A percentile compares a stretch with the other conserved stretches of the same genome.
Evolutionary conservation across 2,888 invertebrate genomes (phyloP).

Genomic region (Rotaria macrura): DNA sequence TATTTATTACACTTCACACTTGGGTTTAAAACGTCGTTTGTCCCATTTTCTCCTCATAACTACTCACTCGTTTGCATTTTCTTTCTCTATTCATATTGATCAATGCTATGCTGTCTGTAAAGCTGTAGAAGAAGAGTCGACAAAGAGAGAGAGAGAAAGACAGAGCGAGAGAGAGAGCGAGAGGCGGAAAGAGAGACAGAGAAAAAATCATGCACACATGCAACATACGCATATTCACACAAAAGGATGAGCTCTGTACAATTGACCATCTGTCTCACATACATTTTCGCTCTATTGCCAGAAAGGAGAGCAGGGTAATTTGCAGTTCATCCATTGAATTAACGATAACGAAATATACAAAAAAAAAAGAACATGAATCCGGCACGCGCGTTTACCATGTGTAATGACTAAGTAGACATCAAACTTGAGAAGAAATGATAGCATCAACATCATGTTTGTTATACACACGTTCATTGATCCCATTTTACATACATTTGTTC

Average conservation of each 20-base stretch:
- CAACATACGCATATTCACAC: conserved; percentile 7
- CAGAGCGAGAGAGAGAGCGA: no score
- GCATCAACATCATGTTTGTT: neutral
- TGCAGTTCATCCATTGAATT: neutral
- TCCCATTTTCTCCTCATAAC: neutral
- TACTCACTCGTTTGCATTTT: neutral
- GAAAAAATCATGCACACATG: conserved; percentile 7
- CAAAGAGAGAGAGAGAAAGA: no score
- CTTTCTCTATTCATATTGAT: neutral
- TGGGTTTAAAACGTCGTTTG: neutral
- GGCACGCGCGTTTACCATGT: neutral
- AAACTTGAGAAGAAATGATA: neutral
- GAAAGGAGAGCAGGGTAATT: neutral
- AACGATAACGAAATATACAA: neutral
- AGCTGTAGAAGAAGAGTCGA: neutral
- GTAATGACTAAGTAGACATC: no score
- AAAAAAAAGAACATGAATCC: neutral
- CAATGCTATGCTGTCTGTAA: neutral
- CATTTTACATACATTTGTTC: neutral
- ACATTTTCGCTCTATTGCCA: neutral
- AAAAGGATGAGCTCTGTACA: conserved; percentile 11
- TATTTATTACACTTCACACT: conserved; percentile 5
- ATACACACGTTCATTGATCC: neutral
- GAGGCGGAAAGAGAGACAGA: no score
- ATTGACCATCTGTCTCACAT: conserved; percentile 7